Percentiles rank a stretch among this genome's conserved stretches.
Conservation (phyloP, 2,797 vertebrate genomes). For the Manis pentadactyla region DNA sequence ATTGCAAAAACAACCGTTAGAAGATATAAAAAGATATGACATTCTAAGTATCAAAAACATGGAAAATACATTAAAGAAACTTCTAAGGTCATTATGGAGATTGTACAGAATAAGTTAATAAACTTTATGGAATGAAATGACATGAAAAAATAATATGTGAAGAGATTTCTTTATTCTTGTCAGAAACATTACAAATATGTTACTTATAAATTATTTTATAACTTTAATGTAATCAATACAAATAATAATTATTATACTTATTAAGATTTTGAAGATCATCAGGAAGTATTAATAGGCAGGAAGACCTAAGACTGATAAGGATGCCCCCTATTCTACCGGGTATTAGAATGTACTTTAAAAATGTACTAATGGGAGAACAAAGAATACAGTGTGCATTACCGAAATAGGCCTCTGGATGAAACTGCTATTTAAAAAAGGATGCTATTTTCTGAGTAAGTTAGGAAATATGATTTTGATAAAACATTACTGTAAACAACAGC, state of each 20-base stretch:
- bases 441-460: background rate
- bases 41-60: background rate
- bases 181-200: background rate
- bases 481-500: background rate
- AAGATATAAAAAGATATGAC: background rate
- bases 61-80: background rate
- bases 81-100: background rate
- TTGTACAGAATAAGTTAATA: background rate
- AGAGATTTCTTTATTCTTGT: background rate
- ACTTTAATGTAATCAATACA: background rate
- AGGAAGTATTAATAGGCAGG: background rate
- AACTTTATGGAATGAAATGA: background rate
- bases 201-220: background rate
- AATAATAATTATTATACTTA: background rate
- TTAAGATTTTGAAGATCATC: background rate
- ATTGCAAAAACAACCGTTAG: background rate
- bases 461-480: conserved; percentile 3
- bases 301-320: background rate
- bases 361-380: background rate
- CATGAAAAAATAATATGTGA: background rate
- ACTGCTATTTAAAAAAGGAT: background rate
- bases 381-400: background rate
- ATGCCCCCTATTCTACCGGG: background rate
- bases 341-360: background rate
- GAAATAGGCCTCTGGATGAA: background rate